Base-by-base conservation (phyloP, 2,113 vertebrate genomes). In the Mesitornis unicolor region DNA sequence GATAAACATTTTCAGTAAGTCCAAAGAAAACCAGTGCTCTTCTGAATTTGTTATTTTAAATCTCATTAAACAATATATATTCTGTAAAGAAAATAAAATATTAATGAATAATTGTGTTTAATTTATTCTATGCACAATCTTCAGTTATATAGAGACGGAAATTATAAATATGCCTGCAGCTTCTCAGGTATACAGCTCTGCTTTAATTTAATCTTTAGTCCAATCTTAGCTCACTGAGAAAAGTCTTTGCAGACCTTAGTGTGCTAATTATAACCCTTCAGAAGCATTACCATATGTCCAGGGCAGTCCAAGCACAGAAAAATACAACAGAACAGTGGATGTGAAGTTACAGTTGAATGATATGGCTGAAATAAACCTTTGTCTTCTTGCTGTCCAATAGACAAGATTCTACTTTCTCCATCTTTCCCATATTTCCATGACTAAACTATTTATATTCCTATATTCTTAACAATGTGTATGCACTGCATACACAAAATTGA, bases 191-290 rank as follows among this genome's bases (percentile, higher is more conserved):
- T 61, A 24, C 5, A 38, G 22, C 5, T 84, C 16, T 90, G 21
- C 36, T 95, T 78, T 51, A 64, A 53, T 87, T 88, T 76, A 76
- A 73, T 59, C 9, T 92, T 80, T 53, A 59, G 42, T 79, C 48
- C 13, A 84, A 60, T 2, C 4, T 70, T n/a, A 82, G 3, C 10
- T 89, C 19, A 87, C 28, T 38, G 11, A 75, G 10, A 75, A 67
- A 78, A 84, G 13, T 35, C n/a, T 76, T 79, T 87, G 36, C 48
- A 92, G 87, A 73, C 28, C 3, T 82, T 64, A 84, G 6, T 48
- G 8, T 65, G 42, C 2, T 69, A 69, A 87, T 79, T 75, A 57
- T 64, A 87, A 73, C 7, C 57, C n/a, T 88, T 76, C 40, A 61
- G 67, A 90, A 91, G 13, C 57, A 40, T 79, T 79, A 43, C 65